Evolutionary conservation across 2,113 vertebrate genomes (phyloP).

Genomic region (Pantherophis guttatus): DNA sequence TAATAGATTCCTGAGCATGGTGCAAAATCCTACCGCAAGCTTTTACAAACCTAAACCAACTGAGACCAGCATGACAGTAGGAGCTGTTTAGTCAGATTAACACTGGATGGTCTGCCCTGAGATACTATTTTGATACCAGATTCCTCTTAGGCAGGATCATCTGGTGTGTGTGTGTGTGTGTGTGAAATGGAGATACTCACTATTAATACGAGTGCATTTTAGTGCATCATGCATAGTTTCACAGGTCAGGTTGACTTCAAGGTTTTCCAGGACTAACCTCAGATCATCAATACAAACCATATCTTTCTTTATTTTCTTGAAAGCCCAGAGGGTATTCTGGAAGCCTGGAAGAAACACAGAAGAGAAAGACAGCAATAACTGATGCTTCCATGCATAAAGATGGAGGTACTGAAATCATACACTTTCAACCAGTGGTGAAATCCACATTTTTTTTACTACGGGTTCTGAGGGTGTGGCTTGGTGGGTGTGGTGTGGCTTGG

Average conservation of each 20-base stretch:
- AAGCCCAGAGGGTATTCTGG: not conserved
- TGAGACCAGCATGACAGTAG: not conserved
- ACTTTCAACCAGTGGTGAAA: not conserved
- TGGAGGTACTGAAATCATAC: not conserved
- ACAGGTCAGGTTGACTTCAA: not conserved
- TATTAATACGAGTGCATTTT: not conserved
- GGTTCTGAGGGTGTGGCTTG: no score
- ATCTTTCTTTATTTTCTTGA: slow-evolving; percentile 2
- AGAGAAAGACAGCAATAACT: not conserved
- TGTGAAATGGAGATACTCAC: not conserved
- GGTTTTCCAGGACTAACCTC: not conserved
- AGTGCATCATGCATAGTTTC: not conserved
- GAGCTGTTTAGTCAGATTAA: not conserved
- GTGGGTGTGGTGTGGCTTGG: no score
- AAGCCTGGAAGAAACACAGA: not conserved
- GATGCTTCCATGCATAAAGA: not conserved
- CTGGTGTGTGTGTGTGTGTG: no score
- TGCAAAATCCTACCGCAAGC: not conserved
- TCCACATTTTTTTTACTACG: no score
- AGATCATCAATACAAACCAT: not conserved
- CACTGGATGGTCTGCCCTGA: not conserved
- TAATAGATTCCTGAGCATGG: not conserved
- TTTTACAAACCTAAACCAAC: not conserved
- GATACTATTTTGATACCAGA: not conserved
- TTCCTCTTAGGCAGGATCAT: not conserved